Evolutionary conservation across 2,888 invertebrate species (phyloP).

Genomic region (Biston stratarius): DNA sequence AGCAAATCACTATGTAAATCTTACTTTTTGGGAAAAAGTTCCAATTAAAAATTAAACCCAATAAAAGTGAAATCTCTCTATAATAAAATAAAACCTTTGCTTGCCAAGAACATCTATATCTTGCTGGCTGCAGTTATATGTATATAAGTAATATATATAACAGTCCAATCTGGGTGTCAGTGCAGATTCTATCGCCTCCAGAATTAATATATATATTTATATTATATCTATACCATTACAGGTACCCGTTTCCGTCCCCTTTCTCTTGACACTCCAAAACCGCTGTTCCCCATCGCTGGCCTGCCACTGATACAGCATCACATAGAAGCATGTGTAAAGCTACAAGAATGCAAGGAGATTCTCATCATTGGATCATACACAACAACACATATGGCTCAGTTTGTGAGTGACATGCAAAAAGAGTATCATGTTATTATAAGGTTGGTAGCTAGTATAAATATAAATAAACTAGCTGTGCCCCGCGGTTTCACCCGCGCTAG

Average conservation of each 20-base stretch:
- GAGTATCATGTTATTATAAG: constrained; percentile 93
- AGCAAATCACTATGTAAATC: no score
- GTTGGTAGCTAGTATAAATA: constrained; percentile 66
- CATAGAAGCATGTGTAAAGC: constrained; percentile 95
- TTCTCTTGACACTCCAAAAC: constrained; percentile 98
- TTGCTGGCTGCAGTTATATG: no score
- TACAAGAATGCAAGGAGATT: constrained; percentile 94
- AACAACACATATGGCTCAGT: constrained; percentile 93
- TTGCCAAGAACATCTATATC: no score
- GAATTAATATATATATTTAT: background rate
- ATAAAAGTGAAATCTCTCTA: no score
- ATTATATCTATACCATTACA: constrained; percentile 64
- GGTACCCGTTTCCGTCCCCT: constrained; percentile 99
- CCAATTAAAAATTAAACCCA: no score
- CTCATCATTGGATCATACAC: constrained; percentile 98
- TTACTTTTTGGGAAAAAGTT: no score
- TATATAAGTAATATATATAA: background rate
- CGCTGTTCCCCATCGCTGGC: constrained; percentile 98
- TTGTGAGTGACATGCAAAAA: constrained; percentile 94
- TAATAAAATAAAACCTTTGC: no score
- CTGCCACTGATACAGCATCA: constrained; percentile 98
- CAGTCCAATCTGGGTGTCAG: background rate
- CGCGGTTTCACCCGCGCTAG: no score
- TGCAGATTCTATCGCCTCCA: background rate
- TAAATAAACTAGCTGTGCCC: no score